phyloP scores from a whole-genome alignment of 1,140 invertebrate genomes.

The Triops cancriformis region DNA sequence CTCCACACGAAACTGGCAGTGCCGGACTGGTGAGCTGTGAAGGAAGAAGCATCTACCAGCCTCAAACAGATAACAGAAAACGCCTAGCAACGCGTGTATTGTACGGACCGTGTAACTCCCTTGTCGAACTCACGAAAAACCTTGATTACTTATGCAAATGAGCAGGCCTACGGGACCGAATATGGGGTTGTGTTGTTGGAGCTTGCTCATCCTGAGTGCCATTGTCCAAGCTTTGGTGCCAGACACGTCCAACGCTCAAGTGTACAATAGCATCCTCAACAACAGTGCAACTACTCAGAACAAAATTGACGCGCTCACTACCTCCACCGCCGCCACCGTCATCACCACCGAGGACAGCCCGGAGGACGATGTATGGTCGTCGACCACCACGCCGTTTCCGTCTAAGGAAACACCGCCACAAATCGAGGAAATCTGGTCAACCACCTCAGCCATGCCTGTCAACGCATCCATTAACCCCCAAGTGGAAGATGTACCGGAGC shows the following conservation, averaged over 20 bases:
- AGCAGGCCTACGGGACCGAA: neutral
- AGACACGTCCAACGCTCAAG: constrained; percentile 8
- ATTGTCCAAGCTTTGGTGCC: constrained; percentile 1
- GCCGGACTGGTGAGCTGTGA: neutral
- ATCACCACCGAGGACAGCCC: neutral
- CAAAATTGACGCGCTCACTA: neutral
- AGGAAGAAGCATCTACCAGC: neutral
- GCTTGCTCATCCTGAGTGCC: neutral
- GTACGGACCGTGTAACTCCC: neutral
- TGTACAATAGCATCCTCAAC: neutral
- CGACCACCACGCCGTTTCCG: neutral
- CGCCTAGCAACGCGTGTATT: too few relatives aligned
- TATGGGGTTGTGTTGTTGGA: neutral
- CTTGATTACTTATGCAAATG: constrained; percentile 11
- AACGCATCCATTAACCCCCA: neutral
- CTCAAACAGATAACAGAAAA: too few relatives aligned
- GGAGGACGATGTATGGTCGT: neutral
- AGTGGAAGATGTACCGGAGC: neutral
- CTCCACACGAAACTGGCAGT: neutral
- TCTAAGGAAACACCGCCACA: neutral
- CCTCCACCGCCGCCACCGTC: too few relatives aligned
- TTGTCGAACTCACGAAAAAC: neutral
- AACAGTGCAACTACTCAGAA: neutral
- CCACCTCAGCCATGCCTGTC: neutral
- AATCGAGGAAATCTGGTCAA: neutral